phyloP scores from a whole-genome alignment of 2,888 invertebrate genomes.

The Heliconius ethilla region DNA sequence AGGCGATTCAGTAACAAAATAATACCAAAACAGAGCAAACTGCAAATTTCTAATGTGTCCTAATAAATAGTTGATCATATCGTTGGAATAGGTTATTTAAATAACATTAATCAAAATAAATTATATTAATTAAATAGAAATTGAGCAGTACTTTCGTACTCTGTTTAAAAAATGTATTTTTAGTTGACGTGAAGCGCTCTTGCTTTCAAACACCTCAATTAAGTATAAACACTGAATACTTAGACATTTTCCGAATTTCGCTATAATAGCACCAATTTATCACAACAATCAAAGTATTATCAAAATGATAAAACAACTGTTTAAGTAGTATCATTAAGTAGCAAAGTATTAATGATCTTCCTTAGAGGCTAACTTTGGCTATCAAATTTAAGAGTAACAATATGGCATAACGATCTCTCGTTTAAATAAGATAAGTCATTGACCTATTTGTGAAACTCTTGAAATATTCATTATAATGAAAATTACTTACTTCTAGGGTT shows the following conservation, averaged over 20 bases:
- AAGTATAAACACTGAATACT: background rate
- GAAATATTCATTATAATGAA: background rate
- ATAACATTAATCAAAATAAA: no score
- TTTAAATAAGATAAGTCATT: slow-evolving; percentile 17
- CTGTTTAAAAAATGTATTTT: no score
- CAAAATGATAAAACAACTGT: slow-evolving; percentile 22
- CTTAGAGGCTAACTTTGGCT: slow-evolving; percentile 25
- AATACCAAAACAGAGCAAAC: no score
- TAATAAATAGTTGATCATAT: no score
- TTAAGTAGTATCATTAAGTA: slow-evolving; percentile 29
- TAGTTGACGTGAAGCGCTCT: no score
- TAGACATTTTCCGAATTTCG: background rate
- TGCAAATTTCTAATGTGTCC: no score
- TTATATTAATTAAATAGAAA: no score
- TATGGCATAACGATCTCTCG: slow-evolving; percentile 24
- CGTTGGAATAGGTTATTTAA: no score
- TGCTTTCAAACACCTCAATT: no score
- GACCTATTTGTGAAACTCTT: slow-evolving; percentile 14
- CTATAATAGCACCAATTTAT: background rate
- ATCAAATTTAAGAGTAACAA: slow-evolving; percentile 35
- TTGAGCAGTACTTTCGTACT: no score
- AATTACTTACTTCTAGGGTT: background rate
- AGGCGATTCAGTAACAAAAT: no score
- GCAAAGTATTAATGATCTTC: slow-evolving; percentile 44
- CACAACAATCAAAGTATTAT: slow-evolving; percentile 14